Evolutionary conservation across 2,888 invertebrate genomes (phyloP), one percentile per base, ranked within the genome.

Genomic region (Drosophila diplacantha): DNA sequence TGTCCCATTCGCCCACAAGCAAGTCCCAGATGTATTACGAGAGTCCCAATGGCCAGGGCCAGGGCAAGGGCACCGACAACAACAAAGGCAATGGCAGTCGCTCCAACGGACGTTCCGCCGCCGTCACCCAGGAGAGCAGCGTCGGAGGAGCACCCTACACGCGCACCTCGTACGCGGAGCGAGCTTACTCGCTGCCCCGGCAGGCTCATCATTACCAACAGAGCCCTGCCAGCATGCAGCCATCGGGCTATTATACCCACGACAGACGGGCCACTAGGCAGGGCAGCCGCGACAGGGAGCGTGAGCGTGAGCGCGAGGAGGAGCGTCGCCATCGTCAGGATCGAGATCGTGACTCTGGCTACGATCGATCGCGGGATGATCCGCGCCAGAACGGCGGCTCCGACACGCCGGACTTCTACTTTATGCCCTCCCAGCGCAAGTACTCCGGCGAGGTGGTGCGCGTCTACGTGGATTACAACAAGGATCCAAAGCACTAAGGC

Each of bases 371-470:
- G 5, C 85, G 87, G 0, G 86, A 86, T 18, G 88, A 87, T 75
- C 87, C 86, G 1, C 86, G 87, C 14, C 64, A 84, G 53, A 87
- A 85, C 60, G 86, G 86, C 18, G 88, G 89, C 24, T 83, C 87
- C 3, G 88, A 89, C 74, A 89, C 88, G 50, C 89, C 96, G 0
- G 96, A 97, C 89, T 96, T 96, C 89, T 97, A 97, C 89, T 97
- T 96, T 88, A 96, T 97, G 96, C 96, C 96, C 44, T 95, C 95
- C 68, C 97, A 97, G 87, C 90, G 97, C 70, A 96, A 96, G 88
- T 96, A 96, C 89, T 96, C 96, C 83, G 96, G 96, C 75, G 96
- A 96, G 90, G 93, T 94, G 31, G 94, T 95, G 55, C 90, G 95
- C 77, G 95, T 95, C 38, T 95, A 93, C 86, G 95, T 95, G 34